These are phyloP conservation scores for Tenualosa ilisha DNA, from an alignment of 2,797 vertebrate species.

Conservation along the genomic window DNA sequence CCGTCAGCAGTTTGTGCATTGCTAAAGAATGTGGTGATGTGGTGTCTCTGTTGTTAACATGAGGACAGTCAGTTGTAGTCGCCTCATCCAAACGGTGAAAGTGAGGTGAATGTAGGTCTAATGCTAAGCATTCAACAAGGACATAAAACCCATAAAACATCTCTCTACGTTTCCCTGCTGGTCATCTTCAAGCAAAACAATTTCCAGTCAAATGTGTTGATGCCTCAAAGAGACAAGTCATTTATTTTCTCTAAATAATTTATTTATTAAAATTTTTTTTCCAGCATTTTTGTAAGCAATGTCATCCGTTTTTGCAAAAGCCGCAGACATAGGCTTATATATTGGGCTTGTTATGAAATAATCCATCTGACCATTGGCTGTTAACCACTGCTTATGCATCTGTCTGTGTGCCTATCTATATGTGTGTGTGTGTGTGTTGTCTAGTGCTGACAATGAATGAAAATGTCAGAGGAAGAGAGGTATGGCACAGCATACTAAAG, in stretches of 20 bases:
- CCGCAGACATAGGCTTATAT: no score
- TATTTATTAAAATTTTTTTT: no score
- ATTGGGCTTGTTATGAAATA: no score
- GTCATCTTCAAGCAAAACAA: background rate
- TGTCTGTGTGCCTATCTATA: background rate
- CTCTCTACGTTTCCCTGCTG: background rate
- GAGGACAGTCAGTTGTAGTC: no score
- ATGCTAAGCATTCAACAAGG: background rate
- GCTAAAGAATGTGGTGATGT: background rate
- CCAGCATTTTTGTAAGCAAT: no score
- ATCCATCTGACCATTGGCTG: no score
- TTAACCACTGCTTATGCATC: no score
- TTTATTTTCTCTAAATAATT: no score
- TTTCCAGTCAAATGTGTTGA: background rate
- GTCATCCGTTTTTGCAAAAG: no score
- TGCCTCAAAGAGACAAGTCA: no score
- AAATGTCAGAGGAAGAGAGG: background rate
- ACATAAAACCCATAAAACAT: background rate
- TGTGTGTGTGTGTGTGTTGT: background rate
- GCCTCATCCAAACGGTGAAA: background rate
- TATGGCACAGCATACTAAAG: background rate
- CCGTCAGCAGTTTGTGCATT: background rate
- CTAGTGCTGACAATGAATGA: background rate
- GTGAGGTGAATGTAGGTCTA: background rate
- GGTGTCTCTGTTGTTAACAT: background rate